phyloP scores from a whole-genome alignment of 2,797 vertebrate genomes.

The Rhabdomys pumilio region DNA sequence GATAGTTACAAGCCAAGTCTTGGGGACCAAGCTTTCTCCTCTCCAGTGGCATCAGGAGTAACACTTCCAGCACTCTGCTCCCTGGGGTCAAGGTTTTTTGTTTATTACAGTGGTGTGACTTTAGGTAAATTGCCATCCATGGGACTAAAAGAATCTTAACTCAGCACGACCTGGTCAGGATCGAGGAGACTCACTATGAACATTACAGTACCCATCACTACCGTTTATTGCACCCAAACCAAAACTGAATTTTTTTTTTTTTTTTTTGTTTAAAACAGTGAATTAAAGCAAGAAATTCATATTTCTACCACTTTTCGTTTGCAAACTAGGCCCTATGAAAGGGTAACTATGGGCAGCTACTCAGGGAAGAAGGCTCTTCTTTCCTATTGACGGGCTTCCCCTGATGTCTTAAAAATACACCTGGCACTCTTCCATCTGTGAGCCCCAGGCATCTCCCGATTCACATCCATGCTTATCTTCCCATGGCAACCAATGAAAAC shows the following conservation, averaged over 20 bases:
- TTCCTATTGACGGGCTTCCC: constrained; percentile 47
- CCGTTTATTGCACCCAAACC: not conserved
- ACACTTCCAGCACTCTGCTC: not conserved
- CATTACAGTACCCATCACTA: not conserved
- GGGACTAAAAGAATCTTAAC: not conserved
- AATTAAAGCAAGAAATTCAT: not conserved
- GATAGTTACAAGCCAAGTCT: not conserved
- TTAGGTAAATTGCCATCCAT: not conserved
- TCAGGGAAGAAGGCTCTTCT: not conserved
- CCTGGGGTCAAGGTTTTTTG: not conserved
- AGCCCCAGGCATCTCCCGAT: constrained; percentile 76
- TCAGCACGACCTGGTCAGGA: not conserved
- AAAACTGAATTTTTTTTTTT: not conserved
- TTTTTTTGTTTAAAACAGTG: constrained; percentile 27
- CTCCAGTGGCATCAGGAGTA: not conserved
- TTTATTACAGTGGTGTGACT: not conserved
- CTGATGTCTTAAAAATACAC: constrained; percentile 82
- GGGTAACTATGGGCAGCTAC: not conserved
- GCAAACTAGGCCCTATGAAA: not conserved
- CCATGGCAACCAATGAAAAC: constrained; percentile 78
- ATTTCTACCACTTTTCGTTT: not conserved
- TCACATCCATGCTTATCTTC: constrained; percentile 76
- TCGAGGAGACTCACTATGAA: not conserved
- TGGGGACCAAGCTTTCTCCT: not conserved
- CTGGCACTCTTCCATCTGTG: constrained; percentile 80